Percentiles rank a stretch among this genome's conserved stretches.
Evolutionary conservation across 2,113 vertebrate species (phyloP).

Genomic region (Halcyon senegalensis): DNA sequence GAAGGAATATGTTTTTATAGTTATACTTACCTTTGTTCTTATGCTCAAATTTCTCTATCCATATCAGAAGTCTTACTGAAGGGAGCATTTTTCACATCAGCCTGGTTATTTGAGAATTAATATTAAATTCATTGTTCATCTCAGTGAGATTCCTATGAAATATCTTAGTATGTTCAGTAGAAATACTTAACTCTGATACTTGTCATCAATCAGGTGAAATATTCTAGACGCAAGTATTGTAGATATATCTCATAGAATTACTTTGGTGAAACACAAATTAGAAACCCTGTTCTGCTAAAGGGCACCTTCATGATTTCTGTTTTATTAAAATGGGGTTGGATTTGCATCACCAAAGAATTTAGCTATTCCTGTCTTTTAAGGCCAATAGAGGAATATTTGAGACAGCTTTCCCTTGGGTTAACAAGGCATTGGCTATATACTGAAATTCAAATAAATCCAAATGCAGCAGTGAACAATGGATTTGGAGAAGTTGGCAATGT

Average conservation of each 20-base stretch:
- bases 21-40: neutral
- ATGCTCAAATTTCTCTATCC: neutral
- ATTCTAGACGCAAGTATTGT: neutral
- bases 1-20: neutral
- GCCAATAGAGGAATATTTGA: neutral
- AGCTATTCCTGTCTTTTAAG: neutral
- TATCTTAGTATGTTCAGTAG: neutral
- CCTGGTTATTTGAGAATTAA: neutral
- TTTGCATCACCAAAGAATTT: neutral
- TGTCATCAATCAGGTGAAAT: neutral
- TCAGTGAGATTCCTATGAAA: neutral
- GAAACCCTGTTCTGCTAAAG: neutral
- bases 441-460: neutral
- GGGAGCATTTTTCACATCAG: neutral
- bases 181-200: neutral
- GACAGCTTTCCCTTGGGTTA: neutral
- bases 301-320: neutral
- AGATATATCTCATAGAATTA: neutral
- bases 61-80: neutral
- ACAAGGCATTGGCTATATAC: neutral
- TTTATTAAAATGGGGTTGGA: neutral
- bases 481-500: neutral
- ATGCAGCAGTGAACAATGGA: neutral
- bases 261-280: neutral
- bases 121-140: neutral